These are phyloP conservation scores for Pseudococcus longispinus DNA, from an alignment of 2,888 invertebrate genomes.

Conservation along the genomic window DNA sequence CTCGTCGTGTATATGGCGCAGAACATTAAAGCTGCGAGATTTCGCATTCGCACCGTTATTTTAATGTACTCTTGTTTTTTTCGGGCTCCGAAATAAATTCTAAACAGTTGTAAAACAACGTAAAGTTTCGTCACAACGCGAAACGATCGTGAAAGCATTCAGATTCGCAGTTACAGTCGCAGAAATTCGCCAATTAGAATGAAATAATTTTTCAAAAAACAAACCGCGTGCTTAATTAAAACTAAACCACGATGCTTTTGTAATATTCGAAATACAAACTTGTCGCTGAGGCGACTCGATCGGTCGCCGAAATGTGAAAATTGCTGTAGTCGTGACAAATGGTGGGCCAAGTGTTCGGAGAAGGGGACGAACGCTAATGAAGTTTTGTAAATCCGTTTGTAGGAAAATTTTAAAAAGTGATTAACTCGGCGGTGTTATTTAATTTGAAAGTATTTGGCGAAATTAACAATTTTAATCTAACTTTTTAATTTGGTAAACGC, in stretches of 20 bases:
- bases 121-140: not conserved
- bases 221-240: constrained; percentile 31
- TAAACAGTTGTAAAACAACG: not conserved
- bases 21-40: not conserved
- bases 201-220: constrained; percentile 2
- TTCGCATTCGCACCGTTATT: constrained; percentile 18
- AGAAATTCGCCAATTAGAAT: not conserved
- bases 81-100: not conserved
- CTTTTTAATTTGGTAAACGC: not conserved
- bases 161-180: not conserved
- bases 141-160: not conserved
- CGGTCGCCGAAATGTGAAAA: not conserved
- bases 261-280: not conserved
- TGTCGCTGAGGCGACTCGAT: not conserved
- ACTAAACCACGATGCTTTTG: not conserved
- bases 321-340: not conserved
- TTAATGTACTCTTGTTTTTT: not conserved
- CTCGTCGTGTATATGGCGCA: not conserved
- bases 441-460: not conserved
- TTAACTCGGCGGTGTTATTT: not conserved
- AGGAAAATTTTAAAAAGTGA: constrained; percentile 1
- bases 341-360: not conserved
- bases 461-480: constrained; percentile 13
- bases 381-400: not conserved
- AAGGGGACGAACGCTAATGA: not conserved